A percentile compares a stretch with the other conserved stretches of the same genome.
These are phyloP conservation scores for Campoletis sonorensis DNA, from an alignment of 1,140 invertebrate genomes.

Conservation along the genomic window DNA sequence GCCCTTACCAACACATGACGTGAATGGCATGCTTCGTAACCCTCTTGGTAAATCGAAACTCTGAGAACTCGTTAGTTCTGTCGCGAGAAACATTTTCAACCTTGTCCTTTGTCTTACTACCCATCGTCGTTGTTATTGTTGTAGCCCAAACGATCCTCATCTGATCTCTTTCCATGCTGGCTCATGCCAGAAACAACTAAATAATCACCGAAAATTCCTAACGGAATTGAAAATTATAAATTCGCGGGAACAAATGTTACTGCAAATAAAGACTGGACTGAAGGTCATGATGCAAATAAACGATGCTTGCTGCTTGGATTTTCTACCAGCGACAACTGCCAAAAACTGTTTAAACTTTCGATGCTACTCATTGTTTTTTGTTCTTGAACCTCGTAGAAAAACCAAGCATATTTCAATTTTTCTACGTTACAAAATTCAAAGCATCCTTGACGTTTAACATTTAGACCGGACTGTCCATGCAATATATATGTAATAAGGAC, in stretches of 20 bases:
- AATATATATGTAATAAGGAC: slow-evolving; percentile 7
- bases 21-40: slow-evolving; percentile 1
- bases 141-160: neutral
- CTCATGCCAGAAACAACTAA: neutral
- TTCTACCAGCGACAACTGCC: neutral
- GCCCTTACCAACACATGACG: slow-evolving; percentile 12
- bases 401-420: neutral
- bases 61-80: slow-evolving; percentile 20
- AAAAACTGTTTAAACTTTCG: neutral
- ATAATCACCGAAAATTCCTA: neutral
- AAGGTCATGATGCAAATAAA: neutral
- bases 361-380: too few relatives aligned
- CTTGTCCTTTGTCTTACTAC: neutral
- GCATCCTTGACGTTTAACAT: neutral
- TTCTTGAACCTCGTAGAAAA: neutral
- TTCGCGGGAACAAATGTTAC: neutral
- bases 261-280: neutral
- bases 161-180: slow-evolving; percentile 5
- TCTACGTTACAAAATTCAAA: neutral
- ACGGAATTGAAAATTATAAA: neutral
- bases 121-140: neutral
- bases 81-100: neutral
- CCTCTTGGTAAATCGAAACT: slow-evolving; percentile 8
- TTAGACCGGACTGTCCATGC: neutral
- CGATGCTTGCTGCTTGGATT: neutral